Evolutionary conservation across 2,113 vertebrate species (phyloP), one percentile per base, ranked within the genome.

Genomic region (Chunga burmeisteri): DNA sequence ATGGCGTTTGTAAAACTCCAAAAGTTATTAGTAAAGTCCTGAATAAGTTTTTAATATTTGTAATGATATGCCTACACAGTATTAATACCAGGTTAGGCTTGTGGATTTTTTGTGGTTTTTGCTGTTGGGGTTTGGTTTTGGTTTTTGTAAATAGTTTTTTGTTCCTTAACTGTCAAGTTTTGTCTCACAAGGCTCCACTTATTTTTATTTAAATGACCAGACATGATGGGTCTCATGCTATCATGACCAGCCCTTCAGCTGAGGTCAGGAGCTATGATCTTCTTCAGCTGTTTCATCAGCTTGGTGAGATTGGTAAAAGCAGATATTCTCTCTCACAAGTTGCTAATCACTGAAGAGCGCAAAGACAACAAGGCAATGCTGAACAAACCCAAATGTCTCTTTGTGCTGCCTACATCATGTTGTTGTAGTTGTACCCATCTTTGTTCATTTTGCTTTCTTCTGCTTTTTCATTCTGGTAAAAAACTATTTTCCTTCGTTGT

Each of bases 131-230:
- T 22, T 73, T 50, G 38, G 17, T 55, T 6, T 11, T 14, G 25
- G 46, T 27, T 20, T 68, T 63, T 55, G 5, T 32, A 40, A 59
- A n/a, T 63, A 75, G 17, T 1, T 75, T 91, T 93, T 94, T 81
- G 34, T 80, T 79, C 23, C 34, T 79, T 72, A 81, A 27, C 27
- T 72, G 30, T 56, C 0, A 5, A 49, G 27, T 52, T 68, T 30
- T 46, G 27, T 49, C 55, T 77, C 25, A 81, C 25, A 87, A 61
- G 32, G 25, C 27, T 92, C 9, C 23, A 40, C 9, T 61, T 72
- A 27, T 21, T 92, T 79, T 93, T 85, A 68, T 87, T 93, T 90
- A 85, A 87, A 85, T 52, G 29, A 87, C 23, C 74, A 90, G 47
- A 63, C 20, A 30, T 15, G 11, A 50, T 71, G 32, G 44, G 20